Conservation (phyloP, 1,140 invertebrate genomes). For the Neotoxoptera formosana region DNA sequence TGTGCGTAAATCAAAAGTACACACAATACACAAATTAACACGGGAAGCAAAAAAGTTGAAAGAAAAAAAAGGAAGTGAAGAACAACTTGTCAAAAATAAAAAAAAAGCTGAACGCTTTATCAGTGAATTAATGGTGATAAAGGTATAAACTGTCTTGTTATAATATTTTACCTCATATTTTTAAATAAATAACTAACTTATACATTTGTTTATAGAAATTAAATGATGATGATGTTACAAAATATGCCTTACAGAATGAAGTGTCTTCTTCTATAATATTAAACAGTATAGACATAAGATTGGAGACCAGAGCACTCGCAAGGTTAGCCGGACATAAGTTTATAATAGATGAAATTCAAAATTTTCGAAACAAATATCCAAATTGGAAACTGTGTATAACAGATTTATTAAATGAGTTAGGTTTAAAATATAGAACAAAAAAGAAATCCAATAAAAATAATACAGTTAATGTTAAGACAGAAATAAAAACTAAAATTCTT, state of each 20-base stretch:
- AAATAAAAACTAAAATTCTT: conserved; percentile 19
- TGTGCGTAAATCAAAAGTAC: conserved; percentile 57
- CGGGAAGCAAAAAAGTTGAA: conserved; percentile 51
- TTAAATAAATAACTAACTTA: neutral
- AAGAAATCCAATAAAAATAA: conserved; percentile 32
- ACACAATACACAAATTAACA: conserved; percentile 56
- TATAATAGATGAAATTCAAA: conserved; percentile 23
- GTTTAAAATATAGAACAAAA: conserved; percentile 41
- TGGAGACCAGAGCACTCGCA: conserved; percentile 35
- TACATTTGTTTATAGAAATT: conserved; percentile 37
- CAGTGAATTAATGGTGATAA: conserved; percentile 56
- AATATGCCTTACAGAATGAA: conserved; percentile 51
- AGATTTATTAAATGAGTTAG: conserved; percentile 57
- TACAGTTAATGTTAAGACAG: neutral
- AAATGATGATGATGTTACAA: conserved; percentile 38
- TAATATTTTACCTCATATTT: neutral
- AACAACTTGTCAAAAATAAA: conserved; percentile 58
- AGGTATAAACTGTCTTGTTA: conserved; percentile 37
- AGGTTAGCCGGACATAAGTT: conserved; percentile 52
- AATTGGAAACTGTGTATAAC: conserved; percentile 62
- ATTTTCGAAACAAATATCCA: conserved; percentile 58
- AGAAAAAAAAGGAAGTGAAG: conserved; percentile 57
- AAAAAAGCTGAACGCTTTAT: conserved; percentile 59
- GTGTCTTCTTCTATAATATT: neutral
- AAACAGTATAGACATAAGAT: conserved; percentile 2